These are phyloP conservation scores for Spilogale gracilis DNA, from an alignment of 2,113 vertebrate species.

Conservation along the genomic window DNA sequence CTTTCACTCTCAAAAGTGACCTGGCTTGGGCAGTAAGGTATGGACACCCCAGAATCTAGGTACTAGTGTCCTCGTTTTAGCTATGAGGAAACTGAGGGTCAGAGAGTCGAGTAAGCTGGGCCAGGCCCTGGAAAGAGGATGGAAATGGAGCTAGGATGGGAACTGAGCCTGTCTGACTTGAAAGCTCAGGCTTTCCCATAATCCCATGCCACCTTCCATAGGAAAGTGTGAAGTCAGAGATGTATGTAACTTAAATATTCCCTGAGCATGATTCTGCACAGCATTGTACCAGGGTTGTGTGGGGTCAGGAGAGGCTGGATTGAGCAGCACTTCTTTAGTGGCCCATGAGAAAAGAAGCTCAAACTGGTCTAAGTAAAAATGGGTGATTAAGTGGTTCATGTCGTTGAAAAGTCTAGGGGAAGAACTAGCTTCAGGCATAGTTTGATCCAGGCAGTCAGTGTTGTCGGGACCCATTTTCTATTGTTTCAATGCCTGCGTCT, in stretches of 20 bases:
- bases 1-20: neutral
- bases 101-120: neutral
- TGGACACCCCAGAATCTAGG: neutral
- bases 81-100: neutral
- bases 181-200: neutral
- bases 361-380: neutral
- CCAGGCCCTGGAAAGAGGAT: neutral
- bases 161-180: neutral
- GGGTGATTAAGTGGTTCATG: neutral
- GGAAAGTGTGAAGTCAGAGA: neutral
- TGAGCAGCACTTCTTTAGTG: neutral
- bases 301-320: neutral
- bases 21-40: neutral
- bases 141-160: neutral
- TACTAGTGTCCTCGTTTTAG: neutral
- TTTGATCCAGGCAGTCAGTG: conserved; percentile 31
- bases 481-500: neutral
- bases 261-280: neutral
- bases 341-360: neutral
- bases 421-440: neutral
- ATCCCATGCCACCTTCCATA: fast-evolving
- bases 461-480: neutral
- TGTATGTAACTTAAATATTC: neutral
- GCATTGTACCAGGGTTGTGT: neutral
- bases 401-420: neutral